Evolutionary conservation across 2,797 vertebrate species (phyloP).

Genomic region (Tarsius wallacei): DNA sequence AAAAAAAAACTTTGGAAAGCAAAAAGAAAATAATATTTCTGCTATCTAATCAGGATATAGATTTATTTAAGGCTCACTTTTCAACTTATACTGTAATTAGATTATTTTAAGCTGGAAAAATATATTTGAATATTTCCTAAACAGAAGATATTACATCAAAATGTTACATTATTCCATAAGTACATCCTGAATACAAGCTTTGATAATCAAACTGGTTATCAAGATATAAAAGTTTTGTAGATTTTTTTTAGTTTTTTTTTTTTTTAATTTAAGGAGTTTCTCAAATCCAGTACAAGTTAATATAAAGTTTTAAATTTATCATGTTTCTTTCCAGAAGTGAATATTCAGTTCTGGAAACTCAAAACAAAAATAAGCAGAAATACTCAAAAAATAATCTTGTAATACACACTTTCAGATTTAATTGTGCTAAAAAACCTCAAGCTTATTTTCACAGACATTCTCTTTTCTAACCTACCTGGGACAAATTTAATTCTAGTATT

Average conservation of each 20-base stretch:
- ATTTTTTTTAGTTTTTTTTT: not conserved
- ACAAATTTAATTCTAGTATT: not conserved
- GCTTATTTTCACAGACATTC: not conserved
- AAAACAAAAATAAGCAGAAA: slow-evolving; percentile 25
- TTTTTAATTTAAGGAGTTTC: not conserved
- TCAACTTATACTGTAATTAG: not conserved
- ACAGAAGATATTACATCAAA: not conserved
- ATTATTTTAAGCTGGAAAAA: slow-evolving; percentile 27
- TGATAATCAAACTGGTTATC: not conserved
- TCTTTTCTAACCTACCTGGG: not conserved
- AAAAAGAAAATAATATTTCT: slow-evolving; percentile 38
- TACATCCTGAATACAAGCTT: not conserved
- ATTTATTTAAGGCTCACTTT: slow-evolving; percentile 36
- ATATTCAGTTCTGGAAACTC: not conserved
- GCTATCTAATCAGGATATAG: slow-evolving; percentile 23
- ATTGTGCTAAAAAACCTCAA: not conserved
- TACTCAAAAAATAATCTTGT: slow-evolving; percentile 32
- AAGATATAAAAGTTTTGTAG: not conserved
- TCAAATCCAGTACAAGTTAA: slow-evolving; percentile 13
- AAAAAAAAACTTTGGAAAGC: slow-evolving; percentile 41
- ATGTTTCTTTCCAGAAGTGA: slow-evolving; percentile 32
- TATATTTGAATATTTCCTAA: not conserved
- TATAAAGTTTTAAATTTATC: slow-evolving; percentile 15
- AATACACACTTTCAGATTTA: not conserved
- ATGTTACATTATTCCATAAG: not conserved